Evolutionary conservation across 1,140 invertebrate species (phyloP).

Genomic region (Dufourea novaeangliae): DNA sequence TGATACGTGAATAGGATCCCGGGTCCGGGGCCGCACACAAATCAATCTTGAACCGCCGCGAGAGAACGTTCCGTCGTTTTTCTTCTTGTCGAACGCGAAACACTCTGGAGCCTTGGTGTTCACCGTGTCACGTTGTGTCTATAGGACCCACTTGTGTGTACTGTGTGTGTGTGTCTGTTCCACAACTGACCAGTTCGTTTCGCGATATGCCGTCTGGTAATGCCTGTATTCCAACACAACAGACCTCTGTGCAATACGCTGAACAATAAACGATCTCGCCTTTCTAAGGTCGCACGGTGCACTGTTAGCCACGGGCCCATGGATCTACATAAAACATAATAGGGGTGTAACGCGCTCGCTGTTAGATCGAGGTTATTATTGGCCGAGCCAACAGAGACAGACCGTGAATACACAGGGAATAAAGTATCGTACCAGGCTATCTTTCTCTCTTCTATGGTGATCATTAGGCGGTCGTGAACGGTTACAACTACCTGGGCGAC

Average conservation of each 20-base stretch:
- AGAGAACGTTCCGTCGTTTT: conserved; percentile 29
- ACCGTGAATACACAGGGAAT: conserved; percentile 10
- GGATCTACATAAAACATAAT: conserved; percentile 56
- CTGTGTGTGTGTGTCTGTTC: conserved; percentile 5
- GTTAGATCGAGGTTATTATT: conserved; percentile 45
- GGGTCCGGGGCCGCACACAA: conserved; percentile 46
- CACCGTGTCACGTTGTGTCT: neutral
- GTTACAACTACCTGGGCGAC: conserved; percentile 2
- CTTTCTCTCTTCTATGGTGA: conserved; percentile 13
- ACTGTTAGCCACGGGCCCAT: conserved; percentile 24
- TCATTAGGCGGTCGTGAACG: conserved; percentile 1
- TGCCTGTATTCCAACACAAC: too few species aligned
- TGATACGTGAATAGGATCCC: conserved; percentile 59
- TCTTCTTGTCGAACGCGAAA: conserved; percentile 45
- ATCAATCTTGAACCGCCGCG: conserved; percentile 57
- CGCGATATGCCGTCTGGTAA: neutral
- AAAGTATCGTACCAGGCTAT: conserved; percentile 31
- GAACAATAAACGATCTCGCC: conserved; percentile 53
- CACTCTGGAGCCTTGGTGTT: too few species aligned
- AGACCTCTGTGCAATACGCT: too few species aligned
- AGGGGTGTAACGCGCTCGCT: conserved; percentile 43
- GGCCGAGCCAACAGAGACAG: neutral
- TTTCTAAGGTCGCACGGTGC: conserved; percentile 50
- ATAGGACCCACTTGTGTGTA: too few species aligned
- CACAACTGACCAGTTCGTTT: conserved; percentile 19